phyloP scores from a whole-genome alignment of 2,888 invertebrate genomes.

The Pyrrhosoma nymphula region DNA sequence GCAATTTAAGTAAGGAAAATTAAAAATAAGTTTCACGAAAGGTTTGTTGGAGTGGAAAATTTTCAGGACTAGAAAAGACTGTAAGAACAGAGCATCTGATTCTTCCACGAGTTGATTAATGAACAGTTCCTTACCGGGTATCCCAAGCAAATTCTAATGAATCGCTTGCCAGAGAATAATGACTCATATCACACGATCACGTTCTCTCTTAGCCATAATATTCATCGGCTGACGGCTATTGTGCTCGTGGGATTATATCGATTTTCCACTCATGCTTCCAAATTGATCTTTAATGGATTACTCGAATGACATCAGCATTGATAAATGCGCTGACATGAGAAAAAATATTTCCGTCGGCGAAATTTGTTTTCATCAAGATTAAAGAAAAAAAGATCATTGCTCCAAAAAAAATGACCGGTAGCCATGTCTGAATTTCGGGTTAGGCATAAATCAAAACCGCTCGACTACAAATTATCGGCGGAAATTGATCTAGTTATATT shows the following conservation, averaged over 20 bases:
- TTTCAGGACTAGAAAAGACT: neutral
- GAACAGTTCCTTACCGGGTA: neutral
- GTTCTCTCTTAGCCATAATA: neutral
- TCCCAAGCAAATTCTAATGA: neutral
- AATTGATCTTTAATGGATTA: slow-evolving; percentile 9
- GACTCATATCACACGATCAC: neutral
- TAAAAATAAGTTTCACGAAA: too few species aligned
- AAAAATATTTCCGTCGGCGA: neutral
- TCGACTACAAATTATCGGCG: neutral
- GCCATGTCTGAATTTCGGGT: neutral
- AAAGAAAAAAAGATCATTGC: neutral
- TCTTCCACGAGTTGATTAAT: neutral
- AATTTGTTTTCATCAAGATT: neutral
- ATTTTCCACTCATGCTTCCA: neutral
- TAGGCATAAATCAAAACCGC: neutral
- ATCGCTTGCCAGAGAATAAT: neutral
- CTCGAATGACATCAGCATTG: neutral
- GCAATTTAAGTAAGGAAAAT: too few species aligned
- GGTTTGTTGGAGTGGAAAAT: neutral
- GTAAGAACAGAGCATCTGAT: neutral
- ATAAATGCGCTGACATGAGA: neutral
- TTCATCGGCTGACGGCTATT: neutral
- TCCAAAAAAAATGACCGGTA: neutral
- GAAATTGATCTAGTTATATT: neutral
- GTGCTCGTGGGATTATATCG: neutral